Base-by-base conservation (phyloP, 2,888 invertebrate species). In the Iselma pallidipennis region DNA sequence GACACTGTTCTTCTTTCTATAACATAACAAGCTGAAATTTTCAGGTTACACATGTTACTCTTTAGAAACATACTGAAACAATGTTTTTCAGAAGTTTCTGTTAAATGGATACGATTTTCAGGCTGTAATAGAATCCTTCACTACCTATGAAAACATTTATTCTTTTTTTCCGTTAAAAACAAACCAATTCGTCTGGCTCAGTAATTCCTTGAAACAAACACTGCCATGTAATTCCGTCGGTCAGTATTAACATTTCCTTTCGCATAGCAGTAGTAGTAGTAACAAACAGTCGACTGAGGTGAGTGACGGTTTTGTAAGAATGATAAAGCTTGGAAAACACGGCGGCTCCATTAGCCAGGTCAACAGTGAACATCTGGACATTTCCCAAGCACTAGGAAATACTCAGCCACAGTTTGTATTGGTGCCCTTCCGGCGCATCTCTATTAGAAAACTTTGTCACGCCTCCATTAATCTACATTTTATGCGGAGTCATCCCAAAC, bases 261-360 rank as follows among this genome's bases (percentile, higher is more conserved):
- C 51, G 6, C 16, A 37, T 33, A 16, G 37, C 19, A 37, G 31
- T 33, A 14, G n/a, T 33, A 33, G 37, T 37, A 45, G 54, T 55
- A 52, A 57, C 58, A 63, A 66, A 65, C 65, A 65, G 52, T 59
- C 59, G 37, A 37, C 37, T 16, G 61, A 63, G 65, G 64, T 63
- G 63, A 66, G 62, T 63, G 66, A 66, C 61, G 63, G 66, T 63
- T 55, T 6, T 59, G 65, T 66, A 68, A 66, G 67, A 66, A 67
- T 66, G 67, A 63, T 66, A 72, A 70, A 75, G 72, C 69, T 70
- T 69, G 55, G 70, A 74, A 76, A 75, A 76, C 73, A 74, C 73
- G 70, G 65, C 65, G 71, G 72, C 76, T 78, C 78, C 77, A 77
- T 77, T 78, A 78, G 76, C 68, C 72, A 74, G 77, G 78, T 77